Evolutionary conservation across 2,797 vertebrate species (phyloP).

Genomic region (Cryptoblepharus egeriae): DNA sequence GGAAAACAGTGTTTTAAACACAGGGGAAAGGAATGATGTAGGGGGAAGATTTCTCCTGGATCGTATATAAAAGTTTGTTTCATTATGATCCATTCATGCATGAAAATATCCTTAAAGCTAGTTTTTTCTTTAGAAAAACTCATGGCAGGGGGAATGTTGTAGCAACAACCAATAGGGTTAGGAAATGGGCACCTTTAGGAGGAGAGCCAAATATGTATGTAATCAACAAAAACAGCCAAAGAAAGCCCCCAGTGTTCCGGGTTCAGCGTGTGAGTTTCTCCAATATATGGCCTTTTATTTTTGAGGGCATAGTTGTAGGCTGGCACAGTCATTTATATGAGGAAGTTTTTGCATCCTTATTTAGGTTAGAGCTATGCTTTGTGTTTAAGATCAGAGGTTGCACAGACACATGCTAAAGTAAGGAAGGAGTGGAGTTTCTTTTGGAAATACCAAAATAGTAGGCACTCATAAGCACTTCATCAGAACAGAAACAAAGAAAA

Average conservation of each 20-base stretch:
- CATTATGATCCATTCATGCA: background rate
- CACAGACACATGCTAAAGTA: background rate
- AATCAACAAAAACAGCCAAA: background rate
- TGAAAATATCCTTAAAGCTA: background rate
- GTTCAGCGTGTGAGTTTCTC: background rate
- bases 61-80: background rate
- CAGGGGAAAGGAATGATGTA: slow-evolving; percentile 28
- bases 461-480: background rate
- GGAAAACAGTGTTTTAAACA: slow-evolving; percentile 56
- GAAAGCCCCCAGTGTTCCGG: background rate
- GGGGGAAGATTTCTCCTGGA: background rate
- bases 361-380: slow-evolving; percentile 16
- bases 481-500: background rate
- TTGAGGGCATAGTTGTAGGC: background rate
- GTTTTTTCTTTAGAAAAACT: background rate
- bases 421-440: background rate
- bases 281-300: too few relatives aligned
- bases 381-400: background rate
- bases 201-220: background rate
- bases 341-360: slow-evolving; percentile 9
- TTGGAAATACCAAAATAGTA: background rate
- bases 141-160: background rate
- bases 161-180: background rate
- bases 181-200: background rate
- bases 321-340: slow-evolving; percentile 7